Evolutionary conservation across 2,797 vertebrate species (phyloP).

Genomic region (Alca torda): DNA sequence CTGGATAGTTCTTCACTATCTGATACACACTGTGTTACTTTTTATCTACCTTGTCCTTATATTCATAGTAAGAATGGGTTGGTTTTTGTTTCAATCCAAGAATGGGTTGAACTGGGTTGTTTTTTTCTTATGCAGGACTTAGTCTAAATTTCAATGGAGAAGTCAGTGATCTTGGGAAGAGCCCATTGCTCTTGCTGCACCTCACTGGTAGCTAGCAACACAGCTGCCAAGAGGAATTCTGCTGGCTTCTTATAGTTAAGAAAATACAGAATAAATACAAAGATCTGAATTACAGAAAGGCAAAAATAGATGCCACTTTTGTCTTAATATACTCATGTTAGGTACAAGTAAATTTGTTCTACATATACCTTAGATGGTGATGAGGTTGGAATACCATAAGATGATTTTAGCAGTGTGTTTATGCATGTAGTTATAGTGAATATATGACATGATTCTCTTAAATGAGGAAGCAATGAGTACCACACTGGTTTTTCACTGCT

Average conservation of each 20-base stretch:
- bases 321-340: neutral
- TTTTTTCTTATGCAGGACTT: neutral
- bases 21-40: neutral
- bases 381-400: neutral
- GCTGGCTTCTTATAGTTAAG: neutral
- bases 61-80: neutral
- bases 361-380: neutral
- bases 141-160: neutral
- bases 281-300: neutral
- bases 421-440: neutral
- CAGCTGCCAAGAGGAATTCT: neutral
- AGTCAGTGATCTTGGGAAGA: neutral
- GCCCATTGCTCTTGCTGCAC: neutral
- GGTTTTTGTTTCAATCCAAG: too few species aligned
- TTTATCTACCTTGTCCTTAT: neutral
- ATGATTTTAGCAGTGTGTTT: neutral
- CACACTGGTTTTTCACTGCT: neutral
- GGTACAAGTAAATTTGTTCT: neutral
- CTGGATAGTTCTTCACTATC: neutral
- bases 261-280: neutral
- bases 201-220: neutral
- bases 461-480: neutral
- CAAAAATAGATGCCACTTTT: neutral
- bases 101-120: neutral
- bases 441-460: neutral